Conservation (phyloP, 2,797 vertebrate genomes). For the Pristis pectinata region DNA sequence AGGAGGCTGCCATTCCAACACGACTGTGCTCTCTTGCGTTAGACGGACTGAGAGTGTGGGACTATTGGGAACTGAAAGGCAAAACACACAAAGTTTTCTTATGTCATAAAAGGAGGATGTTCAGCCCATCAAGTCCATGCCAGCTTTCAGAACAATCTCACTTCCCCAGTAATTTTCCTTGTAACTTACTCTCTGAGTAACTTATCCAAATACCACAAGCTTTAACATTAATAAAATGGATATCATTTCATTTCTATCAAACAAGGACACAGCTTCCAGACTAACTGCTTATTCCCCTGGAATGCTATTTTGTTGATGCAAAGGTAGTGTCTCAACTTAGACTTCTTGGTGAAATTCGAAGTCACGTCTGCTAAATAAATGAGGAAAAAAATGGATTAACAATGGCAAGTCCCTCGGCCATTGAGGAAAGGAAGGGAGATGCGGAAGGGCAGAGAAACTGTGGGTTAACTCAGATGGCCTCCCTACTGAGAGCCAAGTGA, state of each 20-base stretch:
- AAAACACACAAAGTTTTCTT: slow-evolving; percentile 41
- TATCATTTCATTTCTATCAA: neutral
- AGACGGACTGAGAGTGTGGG: slow-evolving; percentile 80
- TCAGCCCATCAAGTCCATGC: too few relatives aligned
- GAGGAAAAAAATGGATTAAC: neutral
- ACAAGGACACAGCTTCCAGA: neutral
- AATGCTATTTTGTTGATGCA: neutral
- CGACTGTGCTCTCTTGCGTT: slow-evolving; percentile 72
- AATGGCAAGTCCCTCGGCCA: slow-evolving; percentile 37
- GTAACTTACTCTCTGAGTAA: neutral
- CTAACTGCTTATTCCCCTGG: neutral
- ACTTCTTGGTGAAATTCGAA: neutral
- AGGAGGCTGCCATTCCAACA: slow-evolving; percentile 78
- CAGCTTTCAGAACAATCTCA: too few relatives aligned
- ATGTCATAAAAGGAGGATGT: too few relatives aligned
- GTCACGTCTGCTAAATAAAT: neutral
- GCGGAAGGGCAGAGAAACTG: slow-evolving; percentile 40
- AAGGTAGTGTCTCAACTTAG: neutral
- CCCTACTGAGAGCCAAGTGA: neutral
- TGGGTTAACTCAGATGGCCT: neutral
- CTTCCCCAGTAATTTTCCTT: too few relatives aligned
- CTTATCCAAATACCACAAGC: slow-evolving; percentile 43
- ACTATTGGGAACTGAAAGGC: slow-evolving; percentile 74
- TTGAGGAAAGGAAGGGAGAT: slow-evolving; percentile 46
- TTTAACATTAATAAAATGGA: slow-evolving; percentile 39